Conservation (phyloP, 2,888 invertebrate genomes). For the Drosophila formosana region DNA sequence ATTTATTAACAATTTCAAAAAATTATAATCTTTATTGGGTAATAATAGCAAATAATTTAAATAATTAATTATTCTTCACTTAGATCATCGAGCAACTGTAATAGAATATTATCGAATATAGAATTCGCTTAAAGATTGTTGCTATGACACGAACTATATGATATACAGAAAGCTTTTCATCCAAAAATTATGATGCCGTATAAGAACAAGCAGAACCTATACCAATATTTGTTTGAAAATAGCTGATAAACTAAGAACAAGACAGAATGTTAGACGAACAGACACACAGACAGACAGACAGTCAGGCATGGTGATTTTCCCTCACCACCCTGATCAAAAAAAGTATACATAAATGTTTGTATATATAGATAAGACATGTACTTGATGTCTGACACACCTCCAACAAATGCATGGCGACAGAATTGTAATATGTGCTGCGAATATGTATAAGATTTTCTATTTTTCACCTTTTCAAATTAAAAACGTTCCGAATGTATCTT, state of each 20-base stretch:
- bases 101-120: background rate
- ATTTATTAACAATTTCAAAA: background rate
- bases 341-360: background rate
- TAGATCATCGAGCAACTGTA: background rate
- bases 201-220: conserved; percentile 8
- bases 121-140: background rate
- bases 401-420: conserved; percentile 8
- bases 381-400: conserved; percentile 12
- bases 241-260: background rate
- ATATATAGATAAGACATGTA: conserved; percentile 3
- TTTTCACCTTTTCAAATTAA: conserved; percentile 7
- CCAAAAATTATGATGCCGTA: background rate
- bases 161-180: background rate
- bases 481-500: conserved; percentile 17
- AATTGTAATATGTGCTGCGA: background rate
- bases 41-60: background rate
- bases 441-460: conserved; percentile 1
- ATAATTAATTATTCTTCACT: background rate
- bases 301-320: conserved; percentile 8
- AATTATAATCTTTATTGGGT: background rate
- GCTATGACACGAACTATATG: background rate
- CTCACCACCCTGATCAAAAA: background rate
- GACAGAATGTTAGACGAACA: conserved; percentile 1
- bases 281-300: conserved; percentile 9
- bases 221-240: conserved; percentile 7